These are phyloP conservation scores for Camponotus fellah DNA, from an alignment of 2,888 invertebrate species.

Conservation along the genomic window DNA sequence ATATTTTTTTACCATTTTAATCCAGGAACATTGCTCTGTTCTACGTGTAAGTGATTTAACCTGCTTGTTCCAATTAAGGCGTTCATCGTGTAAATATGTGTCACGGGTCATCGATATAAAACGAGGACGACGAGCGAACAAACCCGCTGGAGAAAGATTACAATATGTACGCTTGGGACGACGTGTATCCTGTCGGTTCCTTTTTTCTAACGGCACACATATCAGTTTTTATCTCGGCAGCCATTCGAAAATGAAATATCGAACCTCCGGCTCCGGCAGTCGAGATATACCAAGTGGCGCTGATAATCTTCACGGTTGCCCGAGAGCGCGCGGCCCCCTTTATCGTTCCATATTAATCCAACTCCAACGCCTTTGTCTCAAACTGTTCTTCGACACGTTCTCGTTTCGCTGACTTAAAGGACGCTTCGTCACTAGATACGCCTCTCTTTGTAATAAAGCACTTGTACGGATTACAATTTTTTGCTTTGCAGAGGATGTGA, in stretches of 20 bases:
- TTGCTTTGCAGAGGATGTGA: background rate
- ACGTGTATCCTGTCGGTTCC: background rate
- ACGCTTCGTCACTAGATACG: background rate
- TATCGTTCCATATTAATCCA: conserved; percentile 34
- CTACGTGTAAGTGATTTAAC: conserved; percentile 29
- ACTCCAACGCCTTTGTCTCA: conserved; percentile 14
- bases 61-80: conserved; percentile 46
- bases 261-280: background rate
- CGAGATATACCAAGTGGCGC: background rate
- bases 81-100: conserved; percentile 39
- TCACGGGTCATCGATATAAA: conserved; percentile 51
- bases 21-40: conserved; percentile 5
- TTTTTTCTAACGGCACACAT: conserved; percentile 9
- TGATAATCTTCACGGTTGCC: conserved; percentile 42
- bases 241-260: conserved; percentile 27
- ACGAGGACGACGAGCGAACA: conserved; percentile 43
- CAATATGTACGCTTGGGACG: background rate
- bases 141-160: conserved; percentile 23
- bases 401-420: conserved; percentile 15
- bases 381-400: conserved; percentile 31
- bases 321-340: background rate
- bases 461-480: conserved; percentile 36
- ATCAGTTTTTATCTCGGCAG: conserved; percentile 13
- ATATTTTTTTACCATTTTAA: conserved; percentile 29
- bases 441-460: conserved; percentile 33